Evolutionary conservation across 2,113 vertebrate genomes (phyloP).

Genomic region (Cyanocitta stelleri): DNA sequence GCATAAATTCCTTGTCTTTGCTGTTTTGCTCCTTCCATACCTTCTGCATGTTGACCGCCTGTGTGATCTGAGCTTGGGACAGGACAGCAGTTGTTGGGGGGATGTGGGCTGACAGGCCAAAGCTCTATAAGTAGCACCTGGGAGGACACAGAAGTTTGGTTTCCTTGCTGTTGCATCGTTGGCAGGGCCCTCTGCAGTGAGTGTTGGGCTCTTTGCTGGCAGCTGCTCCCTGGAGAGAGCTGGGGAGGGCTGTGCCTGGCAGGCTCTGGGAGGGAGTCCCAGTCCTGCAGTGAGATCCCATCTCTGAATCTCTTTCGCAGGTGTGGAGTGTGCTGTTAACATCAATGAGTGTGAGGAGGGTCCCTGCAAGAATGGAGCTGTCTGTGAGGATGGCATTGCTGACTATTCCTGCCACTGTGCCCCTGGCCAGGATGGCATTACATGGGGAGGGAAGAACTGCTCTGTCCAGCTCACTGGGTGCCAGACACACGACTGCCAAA

Average conservation of each 20-base stretch:
- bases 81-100: background rate
- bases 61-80: background rate
- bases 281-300: background rate
- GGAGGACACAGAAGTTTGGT: background rate
- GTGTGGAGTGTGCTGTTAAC: slow-evolving; percentile 82
- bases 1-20: background rate
- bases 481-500: slow-evolving; percentile 78
- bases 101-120: background rate
- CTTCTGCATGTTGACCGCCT: background rate
- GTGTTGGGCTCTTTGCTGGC: background rate
- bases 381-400: slow-evolving; percentile 79
- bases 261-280: background rate
- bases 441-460: slow-evolving; percentile 89
- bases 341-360: slow-evolving; percentile 85
- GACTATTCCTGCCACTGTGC: slow-evolving; percentile 84
- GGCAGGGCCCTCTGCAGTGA: background rate
- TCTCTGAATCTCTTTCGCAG: slow-evolving; percentile 66
- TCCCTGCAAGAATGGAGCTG: slow-evolving; percentile 87
- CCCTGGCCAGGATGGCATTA: slow-evolving; percentile 43
- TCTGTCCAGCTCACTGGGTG: slow-evolving; percentile 82
- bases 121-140: background rate
- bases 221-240: background rate
- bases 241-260: background rate
- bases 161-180: background rate
- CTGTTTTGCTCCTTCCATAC: background rate